Percentiles rank a stretch among this genome's conserved stretches.
These are phyloP conservation scores for Meteorus colon DNA, from an alignment of 2,888 invertebrate species.

Conservation along the genomic window DNA sequence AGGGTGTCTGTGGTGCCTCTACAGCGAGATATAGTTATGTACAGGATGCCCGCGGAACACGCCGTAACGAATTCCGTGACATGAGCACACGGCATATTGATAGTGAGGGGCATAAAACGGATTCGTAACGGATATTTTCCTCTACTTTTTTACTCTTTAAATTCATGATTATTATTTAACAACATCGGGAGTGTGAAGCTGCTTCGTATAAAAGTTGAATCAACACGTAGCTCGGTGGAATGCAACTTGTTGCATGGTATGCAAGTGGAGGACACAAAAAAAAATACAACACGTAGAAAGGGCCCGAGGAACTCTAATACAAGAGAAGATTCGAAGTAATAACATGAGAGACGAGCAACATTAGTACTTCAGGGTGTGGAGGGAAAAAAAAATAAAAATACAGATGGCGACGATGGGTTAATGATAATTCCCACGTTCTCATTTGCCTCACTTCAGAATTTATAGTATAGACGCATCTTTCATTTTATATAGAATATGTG, in stretches of 20 bases:
- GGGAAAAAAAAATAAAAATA: constrained; percentile 27
- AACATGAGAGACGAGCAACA: constrained; percentile 29
- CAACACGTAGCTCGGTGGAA: not conserved
- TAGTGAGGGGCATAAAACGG: constrained; percentile 22
- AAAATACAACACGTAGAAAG: not conserved
- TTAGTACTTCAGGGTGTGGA: constrained; percentile 17
- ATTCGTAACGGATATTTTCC: constrained; percentile 33
- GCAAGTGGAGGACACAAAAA: not conserved
- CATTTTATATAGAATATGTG: constrained; percentile 2
- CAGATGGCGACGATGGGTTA: constrained; percentile 12
- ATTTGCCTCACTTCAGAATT: not conserved
- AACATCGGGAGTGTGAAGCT: constrained; percentile 26
- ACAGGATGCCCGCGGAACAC: constrained; percentile 1
- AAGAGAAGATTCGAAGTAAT: not conserved
- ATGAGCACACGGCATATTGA: constrained; percentile 14
- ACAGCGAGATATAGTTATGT: not conserved
- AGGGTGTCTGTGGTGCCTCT: not conserved
- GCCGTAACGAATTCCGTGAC: constrained; percentile 16
- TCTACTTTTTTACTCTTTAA: constrained; percentile 14
- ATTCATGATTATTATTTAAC: constrained; percentile 29
- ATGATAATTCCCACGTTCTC: constrained; percentile 17
- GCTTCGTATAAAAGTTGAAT: constrained; percentile 1
- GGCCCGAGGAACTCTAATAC: not conserved
- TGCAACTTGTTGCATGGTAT: constrained; percentile 2
- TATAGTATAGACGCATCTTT: not conserved